Conservation (phyloP, 2,797 vertebrate species). For the Novumbra hubbsi region DNA sequence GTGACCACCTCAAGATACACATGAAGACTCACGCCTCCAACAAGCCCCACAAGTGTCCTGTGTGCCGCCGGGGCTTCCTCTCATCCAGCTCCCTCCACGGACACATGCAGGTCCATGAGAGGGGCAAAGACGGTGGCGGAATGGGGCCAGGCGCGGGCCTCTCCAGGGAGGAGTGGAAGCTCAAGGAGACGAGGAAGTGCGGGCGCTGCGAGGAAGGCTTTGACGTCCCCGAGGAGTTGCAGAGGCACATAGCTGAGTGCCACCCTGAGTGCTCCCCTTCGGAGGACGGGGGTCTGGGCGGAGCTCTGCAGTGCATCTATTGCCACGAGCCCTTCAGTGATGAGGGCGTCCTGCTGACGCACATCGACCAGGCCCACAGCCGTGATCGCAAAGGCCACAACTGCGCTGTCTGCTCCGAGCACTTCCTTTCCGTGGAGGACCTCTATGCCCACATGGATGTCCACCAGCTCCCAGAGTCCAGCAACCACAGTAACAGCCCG, state of each 20-base stretch:
- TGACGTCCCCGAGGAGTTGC: constrained; percentile 95
- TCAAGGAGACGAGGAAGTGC: constrained; percentile 96
- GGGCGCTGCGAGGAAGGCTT: constrained; percentile 98
- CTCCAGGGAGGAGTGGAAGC: constrained; percentile 91
- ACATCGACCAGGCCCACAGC: constrained; percentile 92
- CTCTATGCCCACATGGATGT: constrained; percentile 97
- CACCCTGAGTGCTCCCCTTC: constrained; percentile 96
- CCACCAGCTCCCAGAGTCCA: constrained; percentile 95
- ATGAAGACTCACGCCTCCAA: constrained; percentile 98
- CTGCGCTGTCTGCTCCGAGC: constrained; percentile 93
- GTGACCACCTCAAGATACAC: constrained; percentile 98
- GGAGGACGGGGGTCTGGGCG: constrained; percentile 80
- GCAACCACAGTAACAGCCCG: constrained; percentile 97
- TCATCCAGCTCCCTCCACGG: constrained; percentile 95
- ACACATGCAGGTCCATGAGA: constrained; percentile 98
- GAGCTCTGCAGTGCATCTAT: constrained; percentile 93
- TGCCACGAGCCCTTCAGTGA: constrained; percentile 96
- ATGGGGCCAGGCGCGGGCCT: constrained; percentile 70
- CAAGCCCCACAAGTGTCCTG: constrained; percentile 99
- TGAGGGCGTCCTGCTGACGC: constrained; percentile 88
- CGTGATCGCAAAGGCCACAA: constrained; percentile 87
- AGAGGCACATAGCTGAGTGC: constrained; percentile 96
- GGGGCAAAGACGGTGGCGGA: constrained; percentile 82
- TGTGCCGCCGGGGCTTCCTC: constrained; percentile 95
- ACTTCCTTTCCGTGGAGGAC: constrained; percentile 91